Percentiles rank a stretch among this genome's conserved stretches.
Conservation (phyloP, 2,113 vertebrate species). For the Nycticebus coucang region DNA sequence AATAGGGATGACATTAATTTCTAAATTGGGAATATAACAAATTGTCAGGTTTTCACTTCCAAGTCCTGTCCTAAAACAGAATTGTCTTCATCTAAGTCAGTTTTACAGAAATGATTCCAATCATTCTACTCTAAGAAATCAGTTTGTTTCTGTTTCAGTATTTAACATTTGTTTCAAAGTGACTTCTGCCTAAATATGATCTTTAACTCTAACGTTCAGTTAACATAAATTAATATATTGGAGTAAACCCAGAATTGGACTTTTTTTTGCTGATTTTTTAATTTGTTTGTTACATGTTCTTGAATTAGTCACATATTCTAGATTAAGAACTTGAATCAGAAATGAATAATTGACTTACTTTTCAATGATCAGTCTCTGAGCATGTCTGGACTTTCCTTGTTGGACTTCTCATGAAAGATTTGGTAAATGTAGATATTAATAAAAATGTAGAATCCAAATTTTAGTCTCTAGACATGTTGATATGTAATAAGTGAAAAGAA, state of each 20-base stretch:
- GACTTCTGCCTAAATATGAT: not conserved
- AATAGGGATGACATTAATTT: constrained; percentile 52
- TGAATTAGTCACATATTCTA: not conserved
- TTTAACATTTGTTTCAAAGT: not conserved
- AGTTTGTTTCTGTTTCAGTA: not conserved
- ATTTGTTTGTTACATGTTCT: not conserved
- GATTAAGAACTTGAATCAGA: not conserved
- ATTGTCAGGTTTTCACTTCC: constrained; percentile 46
- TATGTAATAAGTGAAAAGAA: not conserved
- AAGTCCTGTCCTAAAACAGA: not conserved
- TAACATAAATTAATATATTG: not conserved
- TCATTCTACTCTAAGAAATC: not conserved
- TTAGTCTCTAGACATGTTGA: not conserved
- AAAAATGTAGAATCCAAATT: not conserved
- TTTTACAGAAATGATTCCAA: not conserved
- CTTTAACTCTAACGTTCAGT: not conserved
- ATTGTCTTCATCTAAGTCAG: not conserved
- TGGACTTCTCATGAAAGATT: not conserved
- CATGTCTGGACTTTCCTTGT: not conserved
- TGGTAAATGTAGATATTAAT: not conserved
- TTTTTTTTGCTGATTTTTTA: not conserved
- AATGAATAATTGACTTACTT: not conserved
- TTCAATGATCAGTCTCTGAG: not conserved
- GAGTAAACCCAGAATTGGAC: not conserved
- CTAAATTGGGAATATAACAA: constrained; percentile 59